phyloP scores from a whole-genome alignment of 2,888 invertebrate genomes.

The Torymus tubicola region DNA sequence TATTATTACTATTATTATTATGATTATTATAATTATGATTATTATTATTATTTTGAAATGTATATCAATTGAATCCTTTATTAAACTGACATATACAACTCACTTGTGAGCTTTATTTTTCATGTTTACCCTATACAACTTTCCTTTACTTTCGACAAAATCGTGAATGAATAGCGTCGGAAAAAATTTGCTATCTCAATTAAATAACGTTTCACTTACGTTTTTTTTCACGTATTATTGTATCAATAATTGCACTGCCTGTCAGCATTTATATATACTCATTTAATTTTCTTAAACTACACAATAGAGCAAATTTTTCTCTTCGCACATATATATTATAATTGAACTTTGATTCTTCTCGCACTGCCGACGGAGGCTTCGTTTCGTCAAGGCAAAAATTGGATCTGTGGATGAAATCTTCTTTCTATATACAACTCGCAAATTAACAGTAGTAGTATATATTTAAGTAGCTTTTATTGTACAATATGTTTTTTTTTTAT shows the following conservation, averaged over 20 bases:
- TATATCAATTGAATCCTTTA: constrained; percentile 72
- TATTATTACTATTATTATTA: constrained; percentile 24
- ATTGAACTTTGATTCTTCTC: constrained; percentile 10
- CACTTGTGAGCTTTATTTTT: constrained; percentile 74
- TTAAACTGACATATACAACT: constrained; percentile 74
- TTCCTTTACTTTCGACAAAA: constrained; percentile 36
- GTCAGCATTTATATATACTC: too few species aligned
- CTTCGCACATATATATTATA: neutral
- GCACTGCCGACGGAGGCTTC: neutral
- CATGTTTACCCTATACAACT: constrained; percentile 63
- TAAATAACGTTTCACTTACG: too few species aligned
- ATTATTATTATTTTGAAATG: constrained; percentile 72
- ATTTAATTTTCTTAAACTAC: neutral
- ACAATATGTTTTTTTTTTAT: neutral
- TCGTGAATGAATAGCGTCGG: neutral
- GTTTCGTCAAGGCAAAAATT: constrained; percentile 2
- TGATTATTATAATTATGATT: constrained; percentile 45
- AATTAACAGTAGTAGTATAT: neutral
- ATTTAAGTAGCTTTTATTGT: constrained; percentile 13
- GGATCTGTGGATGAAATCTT: constrained; percentile 7
- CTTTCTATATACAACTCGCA: too few species aligned
- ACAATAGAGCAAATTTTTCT: constrained; percentile 7
- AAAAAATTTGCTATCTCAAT: constrained; percentile 14
- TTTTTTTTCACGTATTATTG: too few species aligned
- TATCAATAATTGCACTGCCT: too few species aligned